Evolutionary conservation across 1,140 invertebrate species (phyloP), one percentile per base, ranked within the genome.

Genomic region (Drosophila pruinosa): DNA sequence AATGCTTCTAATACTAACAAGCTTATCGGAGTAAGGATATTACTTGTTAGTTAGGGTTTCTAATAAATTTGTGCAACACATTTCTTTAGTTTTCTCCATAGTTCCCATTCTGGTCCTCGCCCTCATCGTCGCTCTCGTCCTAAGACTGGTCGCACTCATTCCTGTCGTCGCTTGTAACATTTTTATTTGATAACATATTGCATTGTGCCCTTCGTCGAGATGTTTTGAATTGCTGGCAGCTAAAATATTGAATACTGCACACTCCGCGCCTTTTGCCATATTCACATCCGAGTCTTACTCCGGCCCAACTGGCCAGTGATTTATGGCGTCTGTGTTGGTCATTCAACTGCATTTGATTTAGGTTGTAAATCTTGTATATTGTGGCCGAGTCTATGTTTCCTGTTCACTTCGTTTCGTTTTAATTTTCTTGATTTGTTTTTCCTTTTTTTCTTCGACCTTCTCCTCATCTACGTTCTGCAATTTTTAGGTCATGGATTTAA

Each of bases 151-250:
- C 15, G 24, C 14, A n/a, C 61, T 41, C 39, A 45, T 17, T 65
- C 41, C 78, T 86, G 82, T 86, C 82, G 83, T 78, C 82, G 78
- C 83, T 75, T 86, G 82, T 86, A 72, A 89, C 82, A 86, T 86
- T 86, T 86, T 86, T 86, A 86, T 86, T 86, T 86, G 82, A 86
- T 86, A 86, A 86, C 82, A 86, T 86, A 86, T 86, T 86, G 82
- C 82, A 88, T 88, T 88, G 73, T 74, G 72, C 77, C 78, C 59
- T 76, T 58, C 41, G 53, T 36, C 39, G 31, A 24, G 47, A 62
- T 62, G 43, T 45, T 72, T 64, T 43, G 78, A 56, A 39, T 63
- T 57, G 61, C 34, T 57, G 53, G 48, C 53, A 15, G 73, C 76
- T 78, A 86, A 88, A 88, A 85, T 85, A 86, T 88, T 86, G 82